Evolutionary conservation across 2,113 vertebrate species (phyloP).

Genomic region (Aix galericulata): DNA sequence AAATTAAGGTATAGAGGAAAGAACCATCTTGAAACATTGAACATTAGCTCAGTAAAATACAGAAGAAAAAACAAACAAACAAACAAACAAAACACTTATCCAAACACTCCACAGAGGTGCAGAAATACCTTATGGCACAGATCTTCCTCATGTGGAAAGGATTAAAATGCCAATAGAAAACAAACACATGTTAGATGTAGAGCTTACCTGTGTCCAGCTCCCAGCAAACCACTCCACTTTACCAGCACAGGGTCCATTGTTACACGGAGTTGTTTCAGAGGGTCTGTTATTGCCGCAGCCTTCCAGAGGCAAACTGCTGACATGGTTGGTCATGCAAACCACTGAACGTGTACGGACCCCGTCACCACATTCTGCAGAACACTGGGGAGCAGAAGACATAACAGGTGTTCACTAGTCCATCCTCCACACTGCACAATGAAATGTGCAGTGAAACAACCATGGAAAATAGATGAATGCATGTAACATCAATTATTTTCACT

Average conservation of each 20-base stretch:
- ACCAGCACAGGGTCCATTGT: constrained; percentile 87
- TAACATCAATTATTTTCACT: not conserved
- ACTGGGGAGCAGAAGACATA: constrained; percentile 71
- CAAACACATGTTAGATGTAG: accelerated
- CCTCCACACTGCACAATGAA: not conserved
- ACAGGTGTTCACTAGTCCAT: accelerated
- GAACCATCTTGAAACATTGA: not conserved
- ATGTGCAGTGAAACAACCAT: accelerated
- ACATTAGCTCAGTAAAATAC: not conserved
- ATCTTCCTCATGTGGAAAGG: not conserved
- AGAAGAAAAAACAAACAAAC: not conserved
- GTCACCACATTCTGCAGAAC: constrained; percentile 88
- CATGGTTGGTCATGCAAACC: constrained; percentile 89
- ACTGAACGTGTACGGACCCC: constrained; percentile 86
- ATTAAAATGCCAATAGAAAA: not conserved
- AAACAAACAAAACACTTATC: not conserved
- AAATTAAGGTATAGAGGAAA: not conserved
- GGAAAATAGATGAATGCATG: accelerated
- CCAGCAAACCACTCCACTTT: constrained; percentile 93
- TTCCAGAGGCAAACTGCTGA: constrained; percentile 91
- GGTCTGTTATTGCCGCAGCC: constrained; percentile 90
- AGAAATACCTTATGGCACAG: not conserved
- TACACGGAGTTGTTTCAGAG: constrained; percentile 80
- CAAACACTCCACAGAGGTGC: not conserved
- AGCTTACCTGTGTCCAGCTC: constrained; percentile 91